Evolutionary conservation across 2,797 vertebrate genomes (phyloP).

Genomic region (Onychomys arenicola): DNA sequence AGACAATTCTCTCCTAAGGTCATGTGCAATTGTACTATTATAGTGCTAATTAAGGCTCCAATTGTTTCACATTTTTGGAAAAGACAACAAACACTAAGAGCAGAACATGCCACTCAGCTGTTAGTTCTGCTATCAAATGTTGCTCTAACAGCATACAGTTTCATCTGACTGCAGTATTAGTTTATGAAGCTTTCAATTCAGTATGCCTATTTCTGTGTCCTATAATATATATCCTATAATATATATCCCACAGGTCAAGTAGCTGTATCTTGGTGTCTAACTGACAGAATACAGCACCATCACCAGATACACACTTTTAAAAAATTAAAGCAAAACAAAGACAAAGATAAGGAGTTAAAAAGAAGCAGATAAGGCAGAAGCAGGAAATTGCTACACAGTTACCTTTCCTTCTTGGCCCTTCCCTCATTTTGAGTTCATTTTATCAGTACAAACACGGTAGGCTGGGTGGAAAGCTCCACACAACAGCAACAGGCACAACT

Average conservation of each 20-base stretch:
- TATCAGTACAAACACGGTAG: not conserved
- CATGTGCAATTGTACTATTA: conserved; percentile 54
- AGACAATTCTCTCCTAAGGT: not conserved
- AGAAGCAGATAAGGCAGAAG: not conserved
- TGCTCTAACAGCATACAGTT: conserved; percentile 51
- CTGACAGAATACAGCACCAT: not conserved
- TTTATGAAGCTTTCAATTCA: conserved; percentile 40
- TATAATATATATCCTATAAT: too few species aligned
- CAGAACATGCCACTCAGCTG: conserved; percentile 40
- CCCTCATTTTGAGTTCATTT: conserved; percentile 34
- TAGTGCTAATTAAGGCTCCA: conserved; percentile 15
- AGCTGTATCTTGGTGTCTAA: not conserved
- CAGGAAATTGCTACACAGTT: not conserved
- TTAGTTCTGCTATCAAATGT: conserved; percentile 51
- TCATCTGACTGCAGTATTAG: conserved; percentile 23
- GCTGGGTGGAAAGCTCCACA: not conserved
- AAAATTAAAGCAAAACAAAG: not conserved
- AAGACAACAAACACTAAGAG: conserved; percentile 40
- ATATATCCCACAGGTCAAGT: conserved; percentile 14
- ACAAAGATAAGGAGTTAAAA: conserved; percentile 42
- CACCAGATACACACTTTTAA: not conserved
- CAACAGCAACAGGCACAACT: not conserved
- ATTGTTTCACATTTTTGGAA: conserved; percentile 43
- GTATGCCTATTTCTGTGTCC: conserved; percentile 36
- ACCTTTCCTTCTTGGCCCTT: not conserved